Evolutionary conservation across 2,113 vertebrate species (phyloP).

Genomic region (Neopipo cinnamomea): DNA sequence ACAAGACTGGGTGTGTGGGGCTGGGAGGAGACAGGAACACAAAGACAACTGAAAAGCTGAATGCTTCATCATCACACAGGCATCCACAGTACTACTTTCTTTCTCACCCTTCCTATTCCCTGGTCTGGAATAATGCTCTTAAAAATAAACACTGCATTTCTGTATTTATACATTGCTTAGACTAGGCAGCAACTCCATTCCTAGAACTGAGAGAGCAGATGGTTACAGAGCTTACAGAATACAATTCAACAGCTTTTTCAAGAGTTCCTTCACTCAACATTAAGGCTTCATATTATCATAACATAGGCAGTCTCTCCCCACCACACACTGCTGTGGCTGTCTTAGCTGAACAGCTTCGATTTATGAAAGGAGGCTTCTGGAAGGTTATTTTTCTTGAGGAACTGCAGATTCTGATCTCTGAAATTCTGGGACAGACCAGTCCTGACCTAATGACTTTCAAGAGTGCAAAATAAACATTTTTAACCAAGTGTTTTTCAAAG

Average conservation of each 20-base stretch:
- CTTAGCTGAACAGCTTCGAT: background rate
- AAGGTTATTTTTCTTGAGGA: background rate
- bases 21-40: background rate
- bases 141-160: background rate
- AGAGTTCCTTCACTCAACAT: background rate
- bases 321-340: fast-evolving
- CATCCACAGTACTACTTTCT: background rate
- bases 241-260: background rate
- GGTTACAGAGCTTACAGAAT: background rate
- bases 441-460: background rate
- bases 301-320: background rate
- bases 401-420: background rate
- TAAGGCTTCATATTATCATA: background rate
- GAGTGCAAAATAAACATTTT: background rate
- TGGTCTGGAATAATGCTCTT: background rate
- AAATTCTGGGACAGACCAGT: background rate
- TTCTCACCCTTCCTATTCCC: background rate
- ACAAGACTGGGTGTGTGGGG: background rate
- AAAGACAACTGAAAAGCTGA: background rate
- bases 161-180: background rate
- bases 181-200: background rate
- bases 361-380: background rate
- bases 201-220: background rate
- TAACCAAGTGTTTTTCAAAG: background rate
- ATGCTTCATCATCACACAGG: background rate